These are phyloP conservation scores for Lepus europaeus DNA, from an alignment of 2,113 vertebrate species.

Conservation along the genomic window DNA sequence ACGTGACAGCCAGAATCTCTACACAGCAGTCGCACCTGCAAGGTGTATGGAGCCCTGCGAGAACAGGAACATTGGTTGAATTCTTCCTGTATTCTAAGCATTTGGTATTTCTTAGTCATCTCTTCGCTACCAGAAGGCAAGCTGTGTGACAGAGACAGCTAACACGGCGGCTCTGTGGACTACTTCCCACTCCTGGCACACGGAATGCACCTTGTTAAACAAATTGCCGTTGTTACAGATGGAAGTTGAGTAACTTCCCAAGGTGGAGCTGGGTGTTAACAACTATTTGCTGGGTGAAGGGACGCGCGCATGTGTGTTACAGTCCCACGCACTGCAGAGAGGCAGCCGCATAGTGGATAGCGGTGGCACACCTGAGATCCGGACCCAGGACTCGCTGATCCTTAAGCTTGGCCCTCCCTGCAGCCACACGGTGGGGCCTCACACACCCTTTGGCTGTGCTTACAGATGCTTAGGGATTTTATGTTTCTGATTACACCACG, in stretches of 20 bases:
- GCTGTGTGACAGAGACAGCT: neutral
- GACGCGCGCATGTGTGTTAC: neutral
- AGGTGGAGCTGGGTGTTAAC: neutral
- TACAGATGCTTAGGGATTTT: neutral
- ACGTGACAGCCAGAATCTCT: neutral
- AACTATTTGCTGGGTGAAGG: neutral
- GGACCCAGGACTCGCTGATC: constrained; percentile 2
- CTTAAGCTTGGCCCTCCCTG: neutral
- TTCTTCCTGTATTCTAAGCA: neutral
- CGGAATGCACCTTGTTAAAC: neutral
- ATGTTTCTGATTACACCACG: neutral
- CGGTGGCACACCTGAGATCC: neutral
- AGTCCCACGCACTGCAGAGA: constrained; percentile 29
- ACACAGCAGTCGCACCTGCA: neutral
- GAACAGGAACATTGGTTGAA: constrained; percentile 13
- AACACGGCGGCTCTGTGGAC: neutral
- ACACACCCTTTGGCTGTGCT: neutral
- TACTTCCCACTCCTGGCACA: neutral
- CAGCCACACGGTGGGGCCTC: neutral
- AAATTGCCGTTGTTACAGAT: neutral
- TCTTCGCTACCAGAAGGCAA: neutral
- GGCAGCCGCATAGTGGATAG: neutral
- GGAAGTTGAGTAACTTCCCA: constrained; percentile 6
- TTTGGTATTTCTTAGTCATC: neutral
- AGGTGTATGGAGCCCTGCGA: neutral